A percentile compares a stretch with the other conserved stretches of the same genome.
Evolutionary conservation across 2,113 vertebrate genomes (phyloP).

Genomic region (Melanerpes aurifrons): DNA sequence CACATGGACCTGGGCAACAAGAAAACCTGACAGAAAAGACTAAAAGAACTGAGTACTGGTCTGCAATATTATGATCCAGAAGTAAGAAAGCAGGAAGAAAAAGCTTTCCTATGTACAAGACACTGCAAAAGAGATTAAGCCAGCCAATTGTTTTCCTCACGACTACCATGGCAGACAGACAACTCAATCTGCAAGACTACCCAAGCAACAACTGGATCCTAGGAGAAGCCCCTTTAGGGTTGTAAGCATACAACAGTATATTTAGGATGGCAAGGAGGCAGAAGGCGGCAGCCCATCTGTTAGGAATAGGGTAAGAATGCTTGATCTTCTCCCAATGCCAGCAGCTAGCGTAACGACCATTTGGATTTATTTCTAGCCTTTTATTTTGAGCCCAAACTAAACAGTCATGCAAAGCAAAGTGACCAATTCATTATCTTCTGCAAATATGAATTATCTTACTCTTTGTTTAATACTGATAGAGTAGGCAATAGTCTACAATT

Average conservation of each 20-base stretch:
- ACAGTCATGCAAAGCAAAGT: not conserved
- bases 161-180: not conserved
- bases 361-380: constrained; percentile 44
- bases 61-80: not conserved
- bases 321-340: constrained; percentile 8
- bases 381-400: constrained; percentile 21
- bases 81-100: not conserved
- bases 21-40: not conserved
- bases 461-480: not conserved
- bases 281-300: not conserved
- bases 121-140: not conserved
- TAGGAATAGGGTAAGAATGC: constrained; percentile 2
- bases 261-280: not conserved
- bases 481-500: not conserved
- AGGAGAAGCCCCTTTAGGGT: not conserved
- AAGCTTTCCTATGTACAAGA: not conserved
- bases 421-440: not conserved
- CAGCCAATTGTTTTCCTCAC: not conserved
- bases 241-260: not conserved
- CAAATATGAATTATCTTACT: not conserved
- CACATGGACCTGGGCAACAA: not conserved
- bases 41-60: not conserved
- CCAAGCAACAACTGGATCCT: not conserved
- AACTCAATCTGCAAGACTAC: not conserved
- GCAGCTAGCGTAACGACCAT: constrained; percentile 25